phyloP scores from a whole-genome alignment of 2,113 vertebrate species.

The Furnarius figulus region DNA sequence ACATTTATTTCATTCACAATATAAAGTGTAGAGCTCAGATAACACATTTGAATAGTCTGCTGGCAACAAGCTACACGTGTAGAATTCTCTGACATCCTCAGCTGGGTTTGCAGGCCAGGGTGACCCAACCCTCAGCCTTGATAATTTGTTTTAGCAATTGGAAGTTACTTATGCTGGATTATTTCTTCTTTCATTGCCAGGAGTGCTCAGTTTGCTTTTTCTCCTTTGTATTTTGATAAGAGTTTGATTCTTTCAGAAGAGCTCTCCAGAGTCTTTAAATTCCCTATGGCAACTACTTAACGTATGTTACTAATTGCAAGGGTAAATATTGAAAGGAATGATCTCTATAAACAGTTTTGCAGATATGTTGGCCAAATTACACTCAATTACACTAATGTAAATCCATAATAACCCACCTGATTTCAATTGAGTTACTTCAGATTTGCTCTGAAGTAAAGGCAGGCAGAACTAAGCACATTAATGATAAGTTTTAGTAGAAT shows the following conservation, averaged over 20 bases:
- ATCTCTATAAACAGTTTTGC: constrained; percentile 43
- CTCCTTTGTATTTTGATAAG: constrained; percentile 56
- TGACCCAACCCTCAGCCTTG: neutral
- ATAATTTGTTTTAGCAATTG: constrained; percentile 3
- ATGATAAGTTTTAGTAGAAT: neutral
- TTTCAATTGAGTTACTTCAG: neutral
- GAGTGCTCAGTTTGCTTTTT: constrained; percentile 37
- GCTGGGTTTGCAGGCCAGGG: neutral
- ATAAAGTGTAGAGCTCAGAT: neutral
- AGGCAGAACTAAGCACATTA: neutral
- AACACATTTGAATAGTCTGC: neutral
- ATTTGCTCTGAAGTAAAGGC: neutral
- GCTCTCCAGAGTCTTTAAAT: constrained; percentile 35
- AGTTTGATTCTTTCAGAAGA: constrained; percentile 50
- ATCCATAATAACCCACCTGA: constrained; percentile 32
- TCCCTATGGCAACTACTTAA: constrained; percentile 41
- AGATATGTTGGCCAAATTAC: constrained; percentile 48
- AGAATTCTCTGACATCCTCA: neutral
- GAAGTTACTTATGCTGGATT: constrained; percentile 14
- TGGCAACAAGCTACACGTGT: neutral
- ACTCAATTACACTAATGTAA: constrained; percentile 28
- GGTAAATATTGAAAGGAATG: constrained; percentile 60
- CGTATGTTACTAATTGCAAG: constrained; percentile 52
- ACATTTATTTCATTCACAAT: neutral
- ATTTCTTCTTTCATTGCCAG: constrained; percentile 17